Percentiles rank a stretch among this genome's conserved stretches.
Conservation (phyloP, 2,113 vertebrate species). For the Bos indicus region DNA sequence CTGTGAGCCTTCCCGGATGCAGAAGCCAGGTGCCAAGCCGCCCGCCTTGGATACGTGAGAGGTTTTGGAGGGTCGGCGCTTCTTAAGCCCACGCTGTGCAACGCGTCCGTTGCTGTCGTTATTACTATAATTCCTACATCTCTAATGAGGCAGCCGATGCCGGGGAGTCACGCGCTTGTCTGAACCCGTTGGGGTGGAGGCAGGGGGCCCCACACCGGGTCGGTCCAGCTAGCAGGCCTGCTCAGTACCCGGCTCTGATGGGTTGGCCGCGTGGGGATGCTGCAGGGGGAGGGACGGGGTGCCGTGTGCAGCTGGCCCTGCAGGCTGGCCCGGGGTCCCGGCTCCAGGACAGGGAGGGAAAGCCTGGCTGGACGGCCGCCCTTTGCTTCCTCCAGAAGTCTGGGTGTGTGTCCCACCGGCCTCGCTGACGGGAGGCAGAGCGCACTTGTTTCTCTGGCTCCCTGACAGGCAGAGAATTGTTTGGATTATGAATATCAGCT, state of each 20-base stretch:
- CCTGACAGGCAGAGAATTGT: constrained; percentile 69
- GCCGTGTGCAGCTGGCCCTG: accelerated
- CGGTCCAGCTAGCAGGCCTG: accelerated
- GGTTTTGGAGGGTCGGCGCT: accelerated
- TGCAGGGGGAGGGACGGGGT: accelerated
- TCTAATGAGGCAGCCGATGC: accelerated
- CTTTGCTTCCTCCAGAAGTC: accelerated
- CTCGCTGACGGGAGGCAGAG: constrained; percentile 63
- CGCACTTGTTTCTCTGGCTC: constrained; percentile 51
- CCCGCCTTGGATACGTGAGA: accelerated
- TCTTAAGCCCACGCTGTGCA: accelerated
- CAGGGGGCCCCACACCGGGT: background rate
- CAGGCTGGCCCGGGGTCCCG: accelerated
- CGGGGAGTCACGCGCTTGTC: accelerated
- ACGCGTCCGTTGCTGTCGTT: accelerated
- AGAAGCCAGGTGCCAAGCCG: accelerated
- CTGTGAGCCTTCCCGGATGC: accelerated
- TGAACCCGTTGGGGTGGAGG: accelerated
- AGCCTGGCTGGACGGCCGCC: background rate
- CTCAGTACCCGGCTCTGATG: accelerated
- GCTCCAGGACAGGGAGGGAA: too few species aligned
- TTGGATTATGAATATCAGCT: constrained; percentile 75
- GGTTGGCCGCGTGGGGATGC: accelerated
- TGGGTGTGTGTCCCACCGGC: accelerated
- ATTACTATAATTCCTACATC: accelerated